Conservation (phyloP, 2,888 invertebrate genomes). For the Phoenoteleia sp. region DNA sequence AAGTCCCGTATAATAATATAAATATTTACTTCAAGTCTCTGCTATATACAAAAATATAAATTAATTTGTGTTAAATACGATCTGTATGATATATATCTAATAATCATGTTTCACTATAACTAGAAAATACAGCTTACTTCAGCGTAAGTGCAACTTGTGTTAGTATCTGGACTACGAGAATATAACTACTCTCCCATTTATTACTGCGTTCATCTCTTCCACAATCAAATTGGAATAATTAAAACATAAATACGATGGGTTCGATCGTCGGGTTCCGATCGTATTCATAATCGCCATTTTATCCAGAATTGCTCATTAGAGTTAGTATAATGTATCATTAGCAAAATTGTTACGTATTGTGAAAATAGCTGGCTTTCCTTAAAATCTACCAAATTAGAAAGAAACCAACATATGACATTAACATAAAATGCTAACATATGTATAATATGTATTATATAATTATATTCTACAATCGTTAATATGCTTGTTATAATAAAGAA, state of each 20-base stretch:
- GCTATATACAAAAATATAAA: too few relatives aligned
- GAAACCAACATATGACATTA: too few relatives aligned
- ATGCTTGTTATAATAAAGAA: too few relatives aligned
- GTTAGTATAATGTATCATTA: constrained; percentile 2
- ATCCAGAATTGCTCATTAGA: constrained; percentile 5
- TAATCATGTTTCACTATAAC: neutral
- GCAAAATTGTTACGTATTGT: too few relatives aligned
- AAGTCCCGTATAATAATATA: too few relatives aligned
- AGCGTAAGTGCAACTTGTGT: constrained; percentile 25
- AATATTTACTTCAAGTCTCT: too few relatives aligned
- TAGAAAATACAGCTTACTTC: neutral
- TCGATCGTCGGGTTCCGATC: constrained; percentile 15
- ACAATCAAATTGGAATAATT: constrained; percentile 49
- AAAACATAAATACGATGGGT: constrained; percentile 27
- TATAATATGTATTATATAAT: too few relatives aligned
- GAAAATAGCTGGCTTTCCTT: too few relatives aligned
- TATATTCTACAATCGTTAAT: too few relatives aligned
- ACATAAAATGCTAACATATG: too few relatives aligned
- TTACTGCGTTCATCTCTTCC: constrained; percentile 39
- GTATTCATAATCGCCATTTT: constrained; percentile 19
- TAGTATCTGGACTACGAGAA: neutral
- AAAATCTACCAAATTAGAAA: too few relatives aligned
- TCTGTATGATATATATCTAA: neutral
- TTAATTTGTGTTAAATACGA: too few relatives aligned
- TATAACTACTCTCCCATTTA: neutral